These are phyloP conservation scores for Plemyria rubiginata DNA, from an alignment of 2,888 invertebrate species.

Conservation along the genomic window DNA sequence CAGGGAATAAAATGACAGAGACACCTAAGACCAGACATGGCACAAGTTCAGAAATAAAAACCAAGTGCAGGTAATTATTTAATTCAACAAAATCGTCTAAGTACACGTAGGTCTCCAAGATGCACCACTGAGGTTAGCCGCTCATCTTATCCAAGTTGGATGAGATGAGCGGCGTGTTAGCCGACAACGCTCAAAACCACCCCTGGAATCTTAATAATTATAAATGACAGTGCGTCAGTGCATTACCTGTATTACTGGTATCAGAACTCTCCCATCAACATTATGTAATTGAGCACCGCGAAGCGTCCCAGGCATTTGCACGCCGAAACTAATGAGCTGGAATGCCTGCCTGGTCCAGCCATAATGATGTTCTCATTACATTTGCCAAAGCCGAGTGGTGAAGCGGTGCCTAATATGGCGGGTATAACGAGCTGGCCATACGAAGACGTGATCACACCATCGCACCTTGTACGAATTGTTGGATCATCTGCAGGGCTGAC, in stretches of 20 bases:
- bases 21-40: neutral
- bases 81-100: too few species aligned
- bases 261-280: constrained; percentile 11
- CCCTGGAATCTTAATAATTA: neutral
- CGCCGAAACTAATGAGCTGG: constrained; percentile 30
- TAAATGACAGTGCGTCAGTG: neutral
- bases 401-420: constrained; percentile 48
- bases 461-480: constrained; percentile 33
- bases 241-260: constrained; percentile 17
- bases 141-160: too few species aligned
- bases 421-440: constrained; percentile 44
- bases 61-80: too few species aligned
- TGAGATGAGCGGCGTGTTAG: too few species aligned
- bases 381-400: constrained; percentile 36
- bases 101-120: too few species aligned
- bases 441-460: constrained; percentile 33
- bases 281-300: constrained; percentile 26
- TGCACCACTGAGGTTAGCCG: too few species aligned
- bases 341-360: constrained; percentile 24
- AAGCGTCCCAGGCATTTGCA: constrained; percentile 23
- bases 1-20: neutral
- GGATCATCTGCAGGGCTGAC: constrained; percentile 29
- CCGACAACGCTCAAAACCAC: too few species aligned
- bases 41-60: too few species aligned
- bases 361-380: constrained; percentile 41